Evolutionary conservation across 2,113 vertebrate genomes (phyloP), one percentile per base, ranked within the genome.

Genomic region (Indri indri): DNA sequence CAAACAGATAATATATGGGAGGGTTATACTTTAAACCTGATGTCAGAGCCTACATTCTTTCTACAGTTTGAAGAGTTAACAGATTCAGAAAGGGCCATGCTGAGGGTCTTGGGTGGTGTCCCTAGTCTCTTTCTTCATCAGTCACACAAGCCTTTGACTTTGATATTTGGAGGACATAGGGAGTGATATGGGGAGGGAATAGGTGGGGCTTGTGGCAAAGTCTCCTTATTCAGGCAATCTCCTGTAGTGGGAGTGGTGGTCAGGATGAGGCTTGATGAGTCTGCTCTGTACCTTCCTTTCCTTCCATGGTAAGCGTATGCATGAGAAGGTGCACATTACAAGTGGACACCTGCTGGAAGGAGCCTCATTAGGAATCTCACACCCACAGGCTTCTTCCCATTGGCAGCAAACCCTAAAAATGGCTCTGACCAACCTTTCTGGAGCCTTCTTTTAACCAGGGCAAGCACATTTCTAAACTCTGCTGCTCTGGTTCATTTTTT

Each of bases 61-160:
- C 18, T 94, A 5, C 93, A 96, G 66, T 83, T 94, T 77, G 83
- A 91, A 86, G 87, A 83, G 8, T 50, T 88, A 82, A 85, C 13
- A 87, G 74, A 71, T 4, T 83, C 8, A 85, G 47, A 90, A 83
- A 88, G 40, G 22, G 25, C 84, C 6, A 30, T 77, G 61, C 52
- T 77, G 40, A 82, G 37, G 3, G 61, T 89, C 81, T 88, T 88
- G 13, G 71, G 7, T 85, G 82, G 40, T 37, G 16, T 70, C 17
- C 25, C 22, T 70, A 40, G 40, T 88, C 4, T 59, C 84, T 76
- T 87, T 95, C 76, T 76, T 87, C 23, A 76, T 80, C 14, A 74
- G 4, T 81, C 73, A 82, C 27, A n/a, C 23, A 95, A 45, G 20
- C 73, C 94, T 27, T 88, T 13, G 47, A 91, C n/a, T 79, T 91